A percentile compares a stretch with the other conserved stretches of the same genome.
Evolutionary conservation across 2,113 vertebrate genomes (phyloP).

Genomic region (Chinchilla lanigera): DNA sequence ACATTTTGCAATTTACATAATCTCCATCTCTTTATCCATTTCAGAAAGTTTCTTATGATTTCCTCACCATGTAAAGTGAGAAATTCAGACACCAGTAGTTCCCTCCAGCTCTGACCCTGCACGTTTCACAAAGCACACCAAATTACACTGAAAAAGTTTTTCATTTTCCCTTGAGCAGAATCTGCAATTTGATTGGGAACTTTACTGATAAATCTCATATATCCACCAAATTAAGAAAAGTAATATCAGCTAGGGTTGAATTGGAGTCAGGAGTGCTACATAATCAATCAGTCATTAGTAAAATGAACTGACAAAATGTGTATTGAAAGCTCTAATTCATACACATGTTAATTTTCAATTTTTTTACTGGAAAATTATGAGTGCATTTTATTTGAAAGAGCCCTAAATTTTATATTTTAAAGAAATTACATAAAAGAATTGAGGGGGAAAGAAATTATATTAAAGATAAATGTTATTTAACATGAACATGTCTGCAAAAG

Average conservation of each 20-base stretch:
- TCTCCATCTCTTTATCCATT: neutral
- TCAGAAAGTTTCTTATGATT: neutral
- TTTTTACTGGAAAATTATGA: neutral
- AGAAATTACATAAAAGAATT: neutral
- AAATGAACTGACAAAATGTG: neutral
- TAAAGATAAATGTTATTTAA: neutral
- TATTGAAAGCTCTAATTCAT: neutral
- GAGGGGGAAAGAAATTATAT: neutral
- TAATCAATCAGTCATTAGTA: neutral
- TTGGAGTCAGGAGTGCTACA: neutral
- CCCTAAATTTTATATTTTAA: neutral
- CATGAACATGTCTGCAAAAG: neutral
- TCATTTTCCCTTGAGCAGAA: neutral
- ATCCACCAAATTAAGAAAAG: neutral
- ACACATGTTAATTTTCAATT: slow-evolving; percentile 18
- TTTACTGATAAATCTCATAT: neutral
- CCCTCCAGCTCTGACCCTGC: neutral
- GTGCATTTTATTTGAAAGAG: neutral
- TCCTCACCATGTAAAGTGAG: neutral
- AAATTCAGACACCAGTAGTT: neutral
- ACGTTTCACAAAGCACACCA: neutral
- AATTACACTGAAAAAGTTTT: neutral
- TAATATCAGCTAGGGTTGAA: neutral
- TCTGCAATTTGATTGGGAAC: neutral
- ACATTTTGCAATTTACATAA: neutral